Percentiles rank a stretch among this genome's conserved stretches.
Conservation (phyloP, 2,797 vertebrate genomes). For the Remorina albescens region DNA sequence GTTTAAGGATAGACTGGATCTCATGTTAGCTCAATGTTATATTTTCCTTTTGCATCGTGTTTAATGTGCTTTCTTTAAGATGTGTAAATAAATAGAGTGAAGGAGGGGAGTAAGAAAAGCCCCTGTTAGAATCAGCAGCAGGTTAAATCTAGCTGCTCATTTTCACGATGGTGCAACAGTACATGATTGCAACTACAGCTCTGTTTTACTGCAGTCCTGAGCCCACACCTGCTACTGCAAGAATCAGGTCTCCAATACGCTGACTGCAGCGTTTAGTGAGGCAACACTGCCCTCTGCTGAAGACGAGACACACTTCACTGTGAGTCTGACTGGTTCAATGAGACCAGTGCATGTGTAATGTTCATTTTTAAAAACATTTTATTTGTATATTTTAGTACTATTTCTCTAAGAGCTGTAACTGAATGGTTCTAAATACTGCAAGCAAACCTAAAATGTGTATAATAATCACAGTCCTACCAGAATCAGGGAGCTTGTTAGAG, state of each 20-base stretch:
- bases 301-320: neutral
- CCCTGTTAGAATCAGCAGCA: neutral
- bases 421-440: neutral
- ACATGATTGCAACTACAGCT: neutral
- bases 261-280: constrained; percentile 5
- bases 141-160: neutral
- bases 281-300: constrained; percentile 73
- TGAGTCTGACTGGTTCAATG: neutral
- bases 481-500: constrained; percentile 68
- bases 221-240: neutral
- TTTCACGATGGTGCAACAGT: neutral
- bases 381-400: too few relatives aligned
- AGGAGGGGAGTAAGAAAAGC: neutral
- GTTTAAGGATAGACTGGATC: neutral
- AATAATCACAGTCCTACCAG: constrained; percentile 78
- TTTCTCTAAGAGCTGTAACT: neutral
- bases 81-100: neutral
- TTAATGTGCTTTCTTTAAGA: neutral
- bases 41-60: neutral
- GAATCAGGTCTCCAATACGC: neutral
- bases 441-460: neutral
- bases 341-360: neutral
- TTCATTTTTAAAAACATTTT: neutral
- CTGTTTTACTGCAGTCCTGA: constrained; percentile 15
- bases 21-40: neutral